These are phyloP conservation scores for Athalia cordata DNA, from an alignment of 2,888 invertebrate species.

Conservation along the genomic window DNA sequence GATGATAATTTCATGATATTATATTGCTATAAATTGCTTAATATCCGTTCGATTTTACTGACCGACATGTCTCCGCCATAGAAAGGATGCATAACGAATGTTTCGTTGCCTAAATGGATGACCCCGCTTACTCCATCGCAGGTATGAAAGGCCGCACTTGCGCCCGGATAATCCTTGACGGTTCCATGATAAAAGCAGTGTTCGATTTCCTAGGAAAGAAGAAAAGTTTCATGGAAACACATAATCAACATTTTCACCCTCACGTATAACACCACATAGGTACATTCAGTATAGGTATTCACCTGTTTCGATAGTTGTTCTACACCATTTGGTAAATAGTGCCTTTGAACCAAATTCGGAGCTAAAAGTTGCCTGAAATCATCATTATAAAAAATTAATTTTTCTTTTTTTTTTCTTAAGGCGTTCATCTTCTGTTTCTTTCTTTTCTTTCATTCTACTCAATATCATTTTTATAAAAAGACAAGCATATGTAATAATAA, in stretches of 20 bases:
- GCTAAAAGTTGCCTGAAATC: constrained; percentile 91
- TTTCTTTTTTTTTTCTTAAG: neutral
- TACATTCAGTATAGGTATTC: constrained; percentile 58
- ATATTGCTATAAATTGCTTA: no score
- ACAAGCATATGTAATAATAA: no score
- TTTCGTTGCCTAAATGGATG: constrained; percentile 98
- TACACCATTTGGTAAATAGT: constrained; percentile 89
- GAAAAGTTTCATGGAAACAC: constrained; percentile 13
- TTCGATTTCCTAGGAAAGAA: constrained; percentile 88
- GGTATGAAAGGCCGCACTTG: constrained; percentile 97
- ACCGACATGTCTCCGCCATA: constrained; percentile 97
- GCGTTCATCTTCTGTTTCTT: neutral
- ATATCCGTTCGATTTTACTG: constrained; percentile 76
- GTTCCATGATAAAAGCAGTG: constrained; percentile 99
- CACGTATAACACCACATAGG: neutral
- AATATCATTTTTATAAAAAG: neutral
- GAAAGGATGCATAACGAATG: constrained; percentile 98
- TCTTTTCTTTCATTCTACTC: neutral
- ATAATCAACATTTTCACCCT: constrained; percentile 46
- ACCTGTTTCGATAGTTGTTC: constrained; percentile 89
- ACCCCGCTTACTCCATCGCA: constrained; percentile 98
- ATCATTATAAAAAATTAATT: constrained; percentile 37
- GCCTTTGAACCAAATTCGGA: constrained; percentile 93
- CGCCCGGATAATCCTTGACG: constrained; percentile 97
- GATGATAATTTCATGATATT: no score